Base-by-base conservation (phyloP, 53 echinoderm and acorn worm species). In the Crossaster papposus region DNA sequence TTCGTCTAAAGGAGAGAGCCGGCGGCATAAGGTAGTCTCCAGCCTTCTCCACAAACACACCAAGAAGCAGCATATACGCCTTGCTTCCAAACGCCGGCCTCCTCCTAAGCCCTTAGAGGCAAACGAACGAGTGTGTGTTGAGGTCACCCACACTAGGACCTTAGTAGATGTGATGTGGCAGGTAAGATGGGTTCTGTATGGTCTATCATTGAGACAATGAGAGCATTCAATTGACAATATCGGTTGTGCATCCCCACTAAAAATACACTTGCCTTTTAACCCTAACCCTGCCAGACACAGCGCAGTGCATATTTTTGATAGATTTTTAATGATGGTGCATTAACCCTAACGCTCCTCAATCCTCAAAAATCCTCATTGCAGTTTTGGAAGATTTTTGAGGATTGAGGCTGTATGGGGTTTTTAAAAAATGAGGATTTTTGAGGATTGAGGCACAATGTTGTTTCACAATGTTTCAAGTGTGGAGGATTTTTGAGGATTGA, bases 81-180 rank as follows among this genome's bases (percentile, higher is more conserved):
- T 92, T 44, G 88, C 76, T 10, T 51, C 81, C 34, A 89, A 92
- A 54, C 81, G 85, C 11, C 79, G 85, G 14, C 85, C 85, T 23
- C 90, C 90, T 23, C 86, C 81, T 0, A 84, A 89, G 82, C 92
- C 92, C 0, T 64, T 93, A 52, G 83, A 80, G 31, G 91, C 73
- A 14, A 92, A 89, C 5, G 92, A 94, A 37, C 82, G 64, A 50
- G 89, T 96, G 10, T 99, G 96, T 80, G 91, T 96, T n/a, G 99
- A 99, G 83, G 93, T 99, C 62, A 96, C 99, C 30, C 94, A 99
- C 80, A 99, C 99, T 4, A 88, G 80, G 72, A 96, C 99, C 11
- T 51, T 83, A 30, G 96, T 96, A 29, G 96, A 96, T 91, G 95
- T 99, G 37, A 93, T 93, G 52, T 99, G 99, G 99, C 99, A 99